These are phyloP conservation scores for Chloropsis hardwickii DNA, from an alignment of 2,113 vertebrate species.

Conservation along the genomic window DNA sequence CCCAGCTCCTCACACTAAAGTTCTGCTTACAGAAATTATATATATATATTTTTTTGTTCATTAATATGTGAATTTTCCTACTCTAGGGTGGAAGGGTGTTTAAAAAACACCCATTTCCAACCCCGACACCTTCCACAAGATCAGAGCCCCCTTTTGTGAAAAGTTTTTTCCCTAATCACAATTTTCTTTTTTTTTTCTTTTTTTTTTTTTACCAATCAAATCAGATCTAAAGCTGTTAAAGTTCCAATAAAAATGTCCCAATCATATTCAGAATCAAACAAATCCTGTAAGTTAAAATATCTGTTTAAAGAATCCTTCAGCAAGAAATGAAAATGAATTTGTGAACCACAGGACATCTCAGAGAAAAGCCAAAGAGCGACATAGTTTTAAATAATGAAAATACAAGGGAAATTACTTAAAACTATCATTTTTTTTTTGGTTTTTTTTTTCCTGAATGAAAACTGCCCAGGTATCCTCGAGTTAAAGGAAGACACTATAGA, in stretches of 20 bases:
- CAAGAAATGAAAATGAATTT: not conserved
- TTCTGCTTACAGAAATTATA: not conserved
- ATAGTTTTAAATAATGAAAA: not conserved
- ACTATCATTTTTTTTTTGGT: too few relatives aligned
- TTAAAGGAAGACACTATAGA: constrained; percentile 96
- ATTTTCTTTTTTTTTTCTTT: not conserved
- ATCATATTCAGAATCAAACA: not conserved
- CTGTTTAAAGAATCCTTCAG: not conserved
- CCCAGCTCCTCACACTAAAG: not conserved
- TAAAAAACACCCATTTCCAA: not conserved
- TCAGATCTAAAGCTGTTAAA: not conserved
- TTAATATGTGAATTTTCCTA: not conserved
- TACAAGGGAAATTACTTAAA: not conserved
- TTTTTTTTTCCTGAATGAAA: not conserved
- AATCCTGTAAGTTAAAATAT: not conserved
- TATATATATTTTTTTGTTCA: not conserved
- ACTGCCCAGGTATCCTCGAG: constrained; percentile 85
- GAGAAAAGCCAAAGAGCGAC: not conserved
- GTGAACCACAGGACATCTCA: not conserved
- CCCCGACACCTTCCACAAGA: accelerated
- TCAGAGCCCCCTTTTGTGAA: accelerated
- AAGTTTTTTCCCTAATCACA: not conserved
- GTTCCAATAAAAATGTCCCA: not conserved
- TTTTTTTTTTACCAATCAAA: not conserved
- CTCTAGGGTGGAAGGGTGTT: not conserved